Evolutionary conservation across 2,797 vertebrate genomes (phyloP).

Genomic region (Leptoclinus maculatus): DNA sequence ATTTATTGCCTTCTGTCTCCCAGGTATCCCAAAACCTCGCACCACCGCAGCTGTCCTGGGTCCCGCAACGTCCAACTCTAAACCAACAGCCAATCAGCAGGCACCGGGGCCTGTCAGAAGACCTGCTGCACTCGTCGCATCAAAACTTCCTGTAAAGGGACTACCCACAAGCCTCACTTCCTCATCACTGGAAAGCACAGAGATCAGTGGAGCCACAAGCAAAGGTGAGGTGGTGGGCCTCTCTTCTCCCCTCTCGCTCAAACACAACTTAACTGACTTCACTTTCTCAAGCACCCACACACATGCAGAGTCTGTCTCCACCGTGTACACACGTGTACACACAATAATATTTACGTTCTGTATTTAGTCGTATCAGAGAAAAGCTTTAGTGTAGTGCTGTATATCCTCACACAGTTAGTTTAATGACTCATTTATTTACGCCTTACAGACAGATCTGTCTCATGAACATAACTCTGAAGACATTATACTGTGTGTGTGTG

Average conservation of each 20-base stretch:
- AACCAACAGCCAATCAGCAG: constrained; percentile 59
- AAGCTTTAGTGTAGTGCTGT: not conserved
- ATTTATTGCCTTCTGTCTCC: not conserved
- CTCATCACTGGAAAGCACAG: constrained; percentile 82
- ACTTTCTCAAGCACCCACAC: not conserved
- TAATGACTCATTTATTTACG: not conserved
- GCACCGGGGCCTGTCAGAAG: constrained; percentile 10
- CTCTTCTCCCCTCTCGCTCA: not conserved
- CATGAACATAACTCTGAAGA: too few species aligned
- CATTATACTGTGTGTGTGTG: too few species aligned
- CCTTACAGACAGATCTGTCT: too few species aligned
- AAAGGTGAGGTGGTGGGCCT: constrained; percentile 62
- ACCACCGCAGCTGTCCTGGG: constrained; percentile 11
- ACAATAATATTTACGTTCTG: not conserved
- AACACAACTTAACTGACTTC: not conserved
- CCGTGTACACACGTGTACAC: not conserved
- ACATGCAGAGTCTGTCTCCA: not conserved
- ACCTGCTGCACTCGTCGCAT: constrained; percentile 52
- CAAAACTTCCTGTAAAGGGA: constrained; percentile 86
- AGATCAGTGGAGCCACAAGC: constrained; percentile 63
- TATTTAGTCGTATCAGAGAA: not conserved
- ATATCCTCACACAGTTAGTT: not conserved
- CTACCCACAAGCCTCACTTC: constrained; percentile 79
- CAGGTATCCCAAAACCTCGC: constrained; percentile 77
- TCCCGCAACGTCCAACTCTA: constrained; percentile 52